These are phyloP conservation scores for Pristionchus arcanus DNA, from an alignment of 2,888 invertebrate genomes.

Conservation along the genomic window DNA sequence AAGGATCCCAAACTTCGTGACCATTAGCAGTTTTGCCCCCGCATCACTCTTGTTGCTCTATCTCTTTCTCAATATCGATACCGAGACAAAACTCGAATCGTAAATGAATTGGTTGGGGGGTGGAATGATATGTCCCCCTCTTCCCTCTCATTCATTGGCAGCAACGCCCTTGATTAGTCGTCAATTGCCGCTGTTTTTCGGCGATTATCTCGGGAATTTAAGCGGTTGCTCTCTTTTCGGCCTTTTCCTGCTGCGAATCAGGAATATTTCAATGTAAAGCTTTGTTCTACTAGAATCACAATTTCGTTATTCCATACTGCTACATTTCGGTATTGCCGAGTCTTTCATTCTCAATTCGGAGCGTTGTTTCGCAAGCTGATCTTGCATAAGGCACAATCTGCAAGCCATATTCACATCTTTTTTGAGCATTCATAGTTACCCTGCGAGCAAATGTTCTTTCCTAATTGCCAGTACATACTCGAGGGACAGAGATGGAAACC, in stretches of 20 bases:
- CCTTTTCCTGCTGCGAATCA: neutral
- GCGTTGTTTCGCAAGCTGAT: too few relatives aligned
- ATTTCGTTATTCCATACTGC: too few relatives aligned
- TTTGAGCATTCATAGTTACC: too few relatives aligned
- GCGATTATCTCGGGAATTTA: slow-evolving; percentile 16
- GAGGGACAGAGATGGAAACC: neutral
- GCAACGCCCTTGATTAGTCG: slow-evolving; percentile 29
- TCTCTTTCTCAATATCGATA: neutral
- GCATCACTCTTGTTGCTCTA: neutral
- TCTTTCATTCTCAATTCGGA: too few relatives aligned
- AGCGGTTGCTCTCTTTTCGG: neutral
- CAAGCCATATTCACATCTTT: too few relatives aligned
- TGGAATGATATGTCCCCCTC: neutral
- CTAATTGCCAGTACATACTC: neutral
- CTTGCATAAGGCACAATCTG: too few relatives aligned
- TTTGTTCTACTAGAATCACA: too few relatives aligned
- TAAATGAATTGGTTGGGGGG: slow-evolving; percentile 5
- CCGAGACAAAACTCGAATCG: slow-evolving; percentile 43
- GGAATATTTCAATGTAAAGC: too few relatives aligned
- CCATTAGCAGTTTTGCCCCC: neutral
- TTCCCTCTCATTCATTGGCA: neutral
- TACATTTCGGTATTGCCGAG: too few relatives aligned
- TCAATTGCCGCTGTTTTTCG: neutral
- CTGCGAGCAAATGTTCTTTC: too few relatives aligned
- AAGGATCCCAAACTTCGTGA: neutral